Conservation (phyloP, 2,888 invertebrate genomes). For the Chrysina gloriosa region DNA sequence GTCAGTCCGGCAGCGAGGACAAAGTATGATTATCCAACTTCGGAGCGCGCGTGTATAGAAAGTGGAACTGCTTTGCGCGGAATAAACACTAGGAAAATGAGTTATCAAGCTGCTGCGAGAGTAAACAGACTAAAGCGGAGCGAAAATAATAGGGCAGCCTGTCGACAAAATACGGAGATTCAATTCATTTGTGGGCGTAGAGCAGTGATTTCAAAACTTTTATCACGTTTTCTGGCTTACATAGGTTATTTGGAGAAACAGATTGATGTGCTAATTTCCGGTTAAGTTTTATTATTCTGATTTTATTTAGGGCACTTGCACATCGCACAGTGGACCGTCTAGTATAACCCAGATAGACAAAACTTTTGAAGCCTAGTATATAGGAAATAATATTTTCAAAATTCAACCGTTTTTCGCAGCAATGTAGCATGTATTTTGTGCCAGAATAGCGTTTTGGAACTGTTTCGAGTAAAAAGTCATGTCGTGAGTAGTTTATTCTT, state of each 20-base stretch:
- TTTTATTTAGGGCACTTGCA: too few relatives aligned
- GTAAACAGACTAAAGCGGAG: slow-evolving; percentile 29
- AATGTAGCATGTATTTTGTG: too few relatives aligned
- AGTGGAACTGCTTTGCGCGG: slow-evolving; percentile 37
- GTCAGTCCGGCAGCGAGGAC: slow-evolving; percentile 8
- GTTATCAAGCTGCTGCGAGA: slow-evolving; percentile 34
- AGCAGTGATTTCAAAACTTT: slow-evolving; percentile 16
- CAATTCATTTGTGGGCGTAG: slow-evolving; percentile 16
- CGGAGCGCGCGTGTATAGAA: slow-evolving; percentile 17
- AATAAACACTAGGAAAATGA: slow-evolving; percentile 43
- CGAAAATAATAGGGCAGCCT: slow-evolving; percentile 30
- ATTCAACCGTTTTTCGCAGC: too few relatives aligned
- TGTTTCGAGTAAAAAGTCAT: too few relatives aligned
- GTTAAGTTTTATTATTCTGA: too few relatives aligned
- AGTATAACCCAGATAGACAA: too few relatives aligned
- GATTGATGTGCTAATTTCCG: too few relatives aligned
- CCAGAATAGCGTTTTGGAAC: too few relatives aligned
- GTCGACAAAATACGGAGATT: slow-evolving; percentile 31
- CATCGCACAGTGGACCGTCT: too few relatives aligned
- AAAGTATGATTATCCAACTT: slow-evolving; percentile 30
- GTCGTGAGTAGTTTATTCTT: too few relatives aligned
- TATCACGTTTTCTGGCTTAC: not conserved
- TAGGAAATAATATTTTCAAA: too few relatives aligned
- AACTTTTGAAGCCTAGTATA: too few relatives aligned
- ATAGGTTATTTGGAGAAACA: not conserved